Conservation (phyloP, 2,888 invertebrate genomes). For the Lasiommata megera region DNA sequence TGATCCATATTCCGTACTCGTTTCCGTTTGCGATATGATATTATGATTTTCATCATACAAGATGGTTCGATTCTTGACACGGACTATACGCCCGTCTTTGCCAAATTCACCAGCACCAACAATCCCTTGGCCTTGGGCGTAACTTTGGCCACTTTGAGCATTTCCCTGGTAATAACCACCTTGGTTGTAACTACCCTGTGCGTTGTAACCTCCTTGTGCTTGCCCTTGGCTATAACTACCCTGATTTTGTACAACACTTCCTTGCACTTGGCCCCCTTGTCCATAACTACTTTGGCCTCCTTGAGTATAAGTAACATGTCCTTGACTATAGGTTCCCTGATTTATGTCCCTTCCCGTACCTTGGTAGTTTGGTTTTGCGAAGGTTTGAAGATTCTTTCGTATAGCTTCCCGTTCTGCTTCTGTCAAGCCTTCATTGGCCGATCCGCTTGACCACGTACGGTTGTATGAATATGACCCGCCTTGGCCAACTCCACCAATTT, state of each 20-base stretch:
- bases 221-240: slow-evolving; percentile 33
- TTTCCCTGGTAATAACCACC: slow-evolving; percentile 23
- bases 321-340: slow-evolving; percentile 29
- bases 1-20: slow-evolving; percentile 73
- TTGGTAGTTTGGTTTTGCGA: slow-evolving; percentile 38
- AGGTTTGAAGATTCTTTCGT: slow-evolving; percentile 47
- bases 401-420: slow-evolving; percentile 59
- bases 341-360: slow-evolving; percentile 30
- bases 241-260: slow-evolving; percentile 30
- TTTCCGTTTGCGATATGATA: slow-evolving; percentile 71
- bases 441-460: slow-evolving; percentile 47
- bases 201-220: slow-evolving; percentile 20
- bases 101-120: slow-evolving; percentile 40
- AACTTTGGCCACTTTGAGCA: slow-evolving; percentile 30
- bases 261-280: slow-evolving; percentile 29
- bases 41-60: slow-evolving; percentile 67
- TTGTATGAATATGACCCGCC: slow-evolving; percentile 46
- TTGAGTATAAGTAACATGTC: slow-evolving; percentile 28
- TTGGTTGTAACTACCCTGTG: slow-evolving; percentile 18
- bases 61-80: slow-evolving; percentile 56
- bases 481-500: slow-evolving; percentile 18
- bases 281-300: slow-evolving; percentile 25
- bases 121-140: slow-evolving; percentile 39
- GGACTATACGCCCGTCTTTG: slow-evolving; percentile 50
- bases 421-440: slow-evolving; percentile 48